Conservation (phyloP, 2,797 vertebrate genomes). For the Pseudochirops cupreus region DNA sequence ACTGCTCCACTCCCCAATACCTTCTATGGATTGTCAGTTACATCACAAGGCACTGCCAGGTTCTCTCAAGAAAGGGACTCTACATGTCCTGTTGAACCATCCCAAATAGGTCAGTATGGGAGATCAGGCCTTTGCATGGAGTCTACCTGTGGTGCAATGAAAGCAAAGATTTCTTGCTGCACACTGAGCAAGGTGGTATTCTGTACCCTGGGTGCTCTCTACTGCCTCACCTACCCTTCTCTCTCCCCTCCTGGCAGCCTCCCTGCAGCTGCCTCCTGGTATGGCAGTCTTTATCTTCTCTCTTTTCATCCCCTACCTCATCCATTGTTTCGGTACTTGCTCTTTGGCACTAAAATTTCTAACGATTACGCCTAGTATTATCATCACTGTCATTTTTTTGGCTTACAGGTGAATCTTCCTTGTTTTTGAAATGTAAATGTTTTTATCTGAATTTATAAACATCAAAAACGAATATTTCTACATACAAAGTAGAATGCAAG, state of each 20-base stretch:
- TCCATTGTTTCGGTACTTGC: not conserved
- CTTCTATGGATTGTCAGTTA: not conserved
- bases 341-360: not conserved
- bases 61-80: too few relatives aligned
- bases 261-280: not conserved
- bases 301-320: not conserved
- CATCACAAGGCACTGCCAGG: too few relatives aligned
- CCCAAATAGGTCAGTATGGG: too few relatives aligned
- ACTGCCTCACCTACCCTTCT: too few relatives aligned
- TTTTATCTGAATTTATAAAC: not conserved
- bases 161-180: not conserved
- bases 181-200: not conserved
- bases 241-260: not conserved
- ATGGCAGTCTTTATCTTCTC: not conserved
- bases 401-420: not conserved
- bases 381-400: not conserved
- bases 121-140: too few relatives aligned
- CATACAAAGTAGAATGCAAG: not conserved
- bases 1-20: not conserved
- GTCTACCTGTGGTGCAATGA: too few relatives aligned
- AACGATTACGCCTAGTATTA: not conserved
- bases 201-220: not conserved
- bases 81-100: too few relatives aligned
- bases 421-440: not conserved
- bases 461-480: not conserved